Percentiles rank a stretch among this genome's conserved stretches.
Conservation (phyloP, 2,888 invertebrate species). For the Patella pellucida region DNA sequence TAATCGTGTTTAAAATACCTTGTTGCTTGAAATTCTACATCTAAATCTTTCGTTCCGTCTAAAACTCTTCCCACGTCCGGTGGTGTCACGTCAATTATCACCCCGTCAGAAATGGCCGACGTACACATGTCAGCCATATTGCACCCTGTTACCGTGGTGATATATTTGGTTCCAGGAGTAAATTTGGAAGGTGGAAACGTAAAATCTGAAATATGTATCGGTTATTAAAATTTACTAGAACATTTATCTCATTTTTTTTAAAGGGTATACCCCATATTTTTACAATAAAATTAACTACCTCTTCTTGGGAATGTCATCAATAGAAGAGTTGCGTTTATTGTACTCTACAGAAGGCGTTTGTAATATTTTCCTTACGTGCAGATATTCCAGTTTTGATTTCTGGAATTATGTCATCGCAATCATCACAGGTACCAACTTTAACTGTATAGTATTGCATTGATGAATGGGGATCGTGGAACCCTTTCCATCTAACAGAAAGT, state of each 20-base stretch:
- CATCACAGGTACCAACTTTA: slow-evolving; percentile 37
- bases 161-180: slow-evolving; percentile 26
- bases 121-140: slow-evolving; percentile 46
- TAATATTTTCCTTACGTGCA: slow-evolving; percentile 21
- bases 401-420: slow-evolving; percentile 33
- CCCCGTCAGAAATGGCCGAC: slow-evolving; percentile 46
- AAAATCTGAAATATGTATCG: not conserved
- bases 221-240: not conserved
- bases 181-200: not conserved
- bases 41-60: slow-evolving; percentile 41
- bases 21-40: slow-evolving; percentile 42
- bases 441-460: slow-evolving; percentile 38
- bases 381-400: slow-evolving; percentile 28
- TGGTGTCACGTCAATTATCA: slow-evolving; percentile 48
- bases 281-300: not conserved
- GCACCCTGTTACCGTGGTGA: slow-evolving; percentile 46
- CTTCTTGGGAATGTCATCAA: not conserved
- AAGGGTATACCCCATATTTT: not conserved
- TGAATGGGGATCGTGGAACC: slow-evolving; percentile 40
- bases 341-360: too few relatives aligned
- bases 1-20: not conserved
- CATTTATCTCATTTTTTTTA: not conserved
- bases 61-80: slow-evolving; percentile 43
- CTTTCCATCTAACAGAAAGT: slow-evolving; percentile 37
- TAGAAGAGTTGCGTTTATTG: not conserved